Base-by-base conservation (phyloP, 2,797 vertebrate species). In the Pangasius krempfi region DNA sequence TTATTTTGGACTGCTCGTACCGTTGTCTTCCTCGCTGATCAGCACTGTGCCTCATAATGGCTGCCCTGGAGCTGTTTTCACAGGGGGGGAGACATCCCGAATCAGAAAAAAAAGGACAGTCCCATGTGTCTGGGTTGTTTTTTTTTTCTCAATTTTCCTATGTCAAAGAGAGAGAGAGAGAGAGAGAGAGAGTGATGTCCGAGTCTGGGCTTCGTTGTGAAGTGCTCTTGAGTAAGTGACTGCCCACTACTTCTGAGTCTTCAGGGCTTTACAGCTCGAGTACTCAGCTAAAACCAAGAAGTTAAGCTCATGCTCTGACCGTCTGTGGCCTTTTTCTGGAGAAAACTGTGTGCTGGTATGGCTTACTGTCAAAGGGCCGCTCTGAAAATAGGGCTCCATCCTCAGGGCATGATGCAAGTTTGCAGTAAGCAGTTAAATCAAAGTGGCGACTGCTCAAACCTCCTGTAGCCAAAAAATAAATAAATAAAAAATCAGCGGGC, bases 351-450 rank as follows among this genome's bases (percentile, higher is more conserved):
- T 89, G 85, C 64, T 85, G 76, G 73, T 88, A 22, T 70, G 75
- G 86, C 89, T 91, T 90, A 89, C 88, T 85, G 82, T 92, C 89
- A 87, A 60, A 88, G 70, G 86, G 50, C 84, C 60, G 47, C 64
- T 89, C 90, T 89, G 86, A 88, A 89, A 92, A 91, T 89, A 91
- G 86, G 73, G 54, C 50, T 62, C 33, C 33, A 16, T 88, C 76
- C 82, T 72, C 58, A 47, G 64, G 64, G 89, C 84, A 86, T 90
- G 87, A 89, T 86, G 87, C 90, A 89, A 87, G 89, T 80, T 89
- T 76, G 52, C 58, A 64, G 87, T 89, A 92, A 92, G 89, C 88
- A 87, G 89, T 91, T 90, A 88, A 87, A 89, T 88, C 84, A 72
- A 89, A 89, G 86, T 87, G 64, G 86, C 70, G 80, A 81, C 76